Conservation (phyloP, 2,797 vertebrate genomes). For the Bovichtus variegatus region DNA sequence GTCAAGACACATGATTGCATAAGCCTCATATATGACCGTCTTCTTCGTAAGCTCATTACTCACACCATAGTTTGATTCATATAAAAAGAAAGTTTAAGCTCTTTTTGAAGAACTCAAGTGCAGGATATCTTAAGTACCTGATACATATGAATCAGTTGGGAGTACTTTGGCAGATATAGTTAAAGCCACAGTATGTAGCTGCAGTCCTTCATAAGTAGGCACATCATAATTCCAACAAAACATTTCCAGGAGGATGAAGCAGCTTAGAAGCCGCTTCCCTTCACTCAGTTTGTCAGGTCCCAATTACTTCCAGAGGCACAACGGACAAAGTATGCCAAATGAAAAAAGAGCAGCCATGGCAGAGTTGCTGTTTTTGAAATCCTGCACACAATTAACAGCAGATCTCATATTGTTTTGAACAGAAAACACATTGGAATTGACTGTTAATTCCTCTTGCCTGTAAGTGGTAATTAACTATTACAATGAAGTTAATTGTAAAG, state of each 20-base stretch:
- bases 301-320: background rate
- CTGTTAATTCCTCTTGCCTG: slow-evolving; percentile 24
- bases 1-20: background rate
- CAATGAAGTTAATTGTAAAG: slow-evolving; percentile 19
- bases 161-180: background rate
- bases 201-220: background rate
- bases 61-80: background rate
- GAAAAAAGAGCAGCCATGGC: background rate
- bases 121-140: slow-evolving; percentile 1
- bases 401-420: slow-evolving; percentile 16
- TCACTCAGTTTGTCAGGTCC: background rate
- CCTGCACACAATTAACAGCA: slow-evolving; percentile 26
- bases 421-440: slow-evolving; percentile 18
- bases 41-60: background rate
- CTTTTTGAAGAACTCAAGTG: background rate
- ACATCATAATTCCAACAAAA: slow-evolving; percentile 1
- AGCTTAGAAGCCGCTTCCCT: background rate
- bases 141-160: background rate
- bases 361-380: slow-evolving; percentile 15
- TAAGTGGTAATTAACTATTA: slow-evolving; percentile 22
- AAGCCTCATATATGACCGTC: background rate
- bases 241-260: background rate
- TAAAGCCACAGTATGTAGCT: background rate
- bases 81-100: too few species aligned
- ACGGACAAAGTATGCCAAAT: background rate